phyloP scores from a whole-genome alignment of 2,888 invertebrate genomes.

The Eustalomyia histrio region DNA sequence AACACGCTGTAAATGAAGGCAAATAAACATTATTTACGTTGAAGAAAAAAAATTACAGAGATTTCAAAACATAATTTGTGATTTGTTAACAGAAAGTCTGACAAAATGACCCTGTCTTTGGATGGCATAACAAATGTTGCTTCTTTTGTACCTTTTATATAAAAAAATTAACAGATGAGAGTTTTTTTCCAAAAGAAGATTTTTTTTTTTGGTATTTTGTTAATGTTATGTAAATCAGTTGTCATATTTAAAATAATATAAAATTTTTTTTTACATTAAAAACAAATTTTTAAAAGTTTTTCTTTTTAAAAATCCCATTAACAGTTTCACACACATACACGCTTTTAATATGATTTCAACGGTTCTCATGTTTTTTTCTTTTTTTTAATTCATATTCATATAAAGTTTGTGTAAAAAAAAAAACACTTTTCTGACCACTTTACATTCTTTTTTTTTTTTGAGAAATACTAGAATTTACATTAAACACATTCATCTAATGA shows the following conservation, averaged over 20 bases:
- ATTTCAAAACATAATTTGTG: constrained; percentile 59
- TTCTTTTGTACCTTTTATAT: constrained; percentile 35
- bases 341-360: not conserved
- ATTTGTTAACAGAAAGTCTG: constrained; percentile 47
- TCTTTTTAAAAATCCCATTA: constrained; percentile 42
- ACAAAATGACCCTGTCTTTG: constrained; percentile 44
- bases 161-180: constrained; percentile 26
- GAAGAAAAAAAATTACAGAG: constrained; percentile 52
- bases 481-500: constrained; percentile 67
- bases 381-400: constrained; percentile 74
- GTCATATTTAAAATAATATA: constrained; percentile 43
- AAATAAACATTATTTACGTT: constrained; percentile 65
- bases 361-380: constrained; percentile 66
- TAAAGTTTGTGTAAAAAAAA: constrained; percentile 68
- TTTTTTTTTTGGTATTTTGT: not conserved
- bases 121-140: constrained; percentile 55
- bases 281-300: constrained; percentile 11
- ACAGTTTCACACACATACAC: constrained; percentile 18
- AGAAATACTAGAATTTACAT: constrained; percentile 66
- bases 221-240: constrained; percentile 63
- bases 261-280: constrained; percentile 57
- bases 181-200: constrained; percentile 9
- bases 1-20: constrained; percentile 67
- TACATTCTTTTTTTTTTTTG: constrained; percentile 56
- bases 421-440: constrained; percentile 63